Evolutionary conservation across 2,797 vertebrate genomes (phyloP).

Genomic region (Vultur gryphus): DNA sequence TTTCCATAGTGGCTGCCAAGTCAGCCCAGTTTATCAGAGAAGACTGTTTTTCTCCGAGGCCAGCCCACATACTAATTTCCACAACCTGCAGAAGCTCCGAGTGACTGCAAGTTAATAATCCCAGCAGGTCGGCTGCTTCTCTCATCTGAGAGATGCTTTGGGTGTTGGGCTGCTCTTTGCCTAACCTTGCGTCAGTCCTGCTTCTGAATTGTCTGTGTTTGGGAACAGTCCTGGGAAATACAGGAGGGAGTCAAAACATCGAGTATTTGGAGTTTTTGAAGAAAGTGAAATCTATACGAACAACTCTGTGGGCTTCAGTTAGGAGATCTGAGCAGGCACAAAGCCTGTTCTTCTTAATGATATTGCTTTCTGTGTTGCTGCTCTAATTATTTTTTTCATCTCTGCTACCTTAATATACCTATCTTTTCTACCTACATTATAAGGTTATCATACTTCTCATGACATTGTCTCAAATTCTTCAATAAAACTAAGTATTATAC

Average conservation of each 20-base stretch:
- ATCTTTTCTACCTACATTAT: not conserved
- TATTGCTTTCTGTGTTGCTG: not conserved
- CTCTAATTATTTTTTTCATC: not conserved
- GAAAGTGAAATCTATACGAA: not conserved
- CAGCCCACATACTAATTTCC: conserved; percentile 21
- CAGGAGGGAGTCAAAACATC: not conserved
- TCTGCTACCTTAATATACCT: not conserved
- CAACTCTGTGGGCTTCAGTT: not conserved
- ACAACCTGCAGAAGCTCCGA: not conserved
- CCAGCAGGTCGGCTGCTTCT: not conserved
- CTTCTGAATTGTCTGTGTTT: not conserved
- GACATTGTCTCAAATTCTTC: not conserved
- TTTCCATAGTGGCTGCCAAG: conserved; percentile 13
- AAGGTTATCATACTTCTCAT: conserved; percentile 15
- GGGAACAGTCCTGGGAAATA: not conserved
- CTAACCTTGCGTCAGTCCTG: not conserved
- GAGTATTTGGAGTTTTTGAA: not conserved
- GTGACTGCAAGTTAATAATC: not conserved
- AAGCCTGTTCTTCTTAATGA: not conserved
- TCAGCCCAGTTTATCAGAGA: not conserved
- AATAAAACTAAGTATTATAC: not conserved
- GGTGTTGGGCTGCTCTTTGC: not conserved
- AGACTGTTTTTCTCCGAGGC: not conserved
- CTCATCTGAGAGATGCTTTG: not conserved
- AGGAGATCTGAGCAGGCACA: not conserved